Evolutionary conservation across 2,888 invertebrate species (phyloP), one percentile per base, ranked within the genome.

Genomic region (Euzophera pinguis): DNA sequence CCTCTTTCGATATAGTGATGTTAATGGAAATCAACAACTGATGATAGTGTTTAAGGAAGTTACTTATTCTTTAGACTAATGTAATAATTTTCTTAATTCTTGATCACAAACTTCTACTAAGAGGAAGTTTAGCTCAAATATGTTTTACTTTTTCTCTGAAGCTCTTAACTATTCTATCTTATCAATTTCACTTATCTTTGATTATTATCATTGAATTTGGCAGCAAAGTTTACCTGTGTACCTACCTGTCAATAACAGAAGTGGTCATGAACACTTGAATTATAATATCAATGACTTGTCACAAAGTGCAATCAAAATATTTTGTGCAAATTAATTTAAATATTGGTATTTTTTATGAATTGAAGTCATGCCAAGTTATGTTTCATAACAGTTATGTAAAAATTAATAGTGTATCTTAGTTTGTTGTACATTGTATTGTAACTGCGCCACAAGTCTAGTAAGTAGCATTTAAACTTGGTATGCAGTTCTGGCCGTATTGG

Each of bases 391-490:
- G n/a, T n/a, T n/a, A n/a, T n/a, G 22, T 22, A 22, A 22, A 22
- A 22, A 22, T 22, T 22, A 22, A n/a, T 5, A 5, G 22, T 22
- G 22, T 47, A n/a, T n/a, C n/a, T n/a, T n/a, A n/a, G n/a, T n/a
- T n/a, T n/a, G n/a, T n/a, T n/a, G n/a, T n/a, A n/a, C n/a, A n/a
- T 14, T 22, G 22, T 34, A 14, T 13, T 39, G 39, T 4, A 12
- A 16, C 4, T 8, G 12, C 27, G 13, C 13, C 14, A 14, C 32
- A 45, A 9, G 13, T 9, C 9, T 9, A 14, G 14, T 45, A 45
- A 14, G 14, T 45, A 45, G 7, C 45, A 45, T 45, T 32, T 64
- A 75, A 70, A 69, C 65, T 75, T 75, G 65, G 69, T 76, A 78
- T 78, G 75, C 75, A 64, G 61, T 61, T 56, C 75, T 67, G 62